These are phyloP conservation scores for Anas platyrhynchos DNA, from an alignment of 2,113 vertebrate genomes.

Conservation along the genomic window DNA sequence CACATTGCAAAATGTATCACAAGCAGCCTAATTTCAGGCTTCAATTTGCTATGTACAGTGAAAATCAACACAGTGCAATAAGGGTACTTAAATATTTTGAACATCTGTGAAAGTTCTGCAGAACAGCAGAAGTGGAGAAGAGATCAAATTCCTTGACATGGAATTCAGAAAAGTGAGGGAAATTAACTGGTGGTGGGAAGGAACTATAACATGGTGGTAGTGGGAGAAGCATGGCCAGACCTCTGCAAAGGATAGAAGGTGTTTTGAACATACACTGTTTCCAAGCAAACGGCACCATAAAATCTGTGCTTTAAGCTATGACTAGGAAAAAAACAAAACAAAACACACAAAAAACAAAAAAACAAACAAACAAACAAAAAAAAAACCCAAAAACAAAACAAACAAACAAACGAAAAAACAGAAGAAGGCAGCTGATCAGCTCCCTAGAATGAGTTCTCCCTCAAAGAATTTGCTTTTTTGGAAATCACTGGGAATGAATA, in stretches of 20 bases:
- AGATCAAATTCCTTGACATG: not conserved
- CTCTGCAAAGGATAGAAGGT: not conserved
- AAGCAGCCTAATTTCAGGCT: not conserved
- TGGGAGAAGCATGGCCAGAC: not conserved
- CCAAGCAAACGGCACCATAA: not conserved
- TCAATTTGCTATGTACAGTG: not conserved
- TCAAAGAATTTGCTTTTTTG: not conserved
- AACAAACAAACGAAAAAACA: not conserved
- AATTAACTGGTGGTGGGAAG: not conserved
- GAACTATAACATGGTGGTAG: not conserved
- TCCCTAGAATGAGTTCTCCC: not conserved
- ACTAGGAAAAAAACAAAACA: not conserved
- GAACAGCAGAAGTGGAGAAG: not conserved
- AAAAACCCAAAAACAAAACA: too few relatives aligned
- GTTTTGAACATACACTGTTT: rapidly evolving
- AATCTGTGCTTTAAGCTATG: not conserved
- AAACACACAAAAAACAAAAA: not conserved
- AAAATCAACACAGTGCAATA: not conserved
- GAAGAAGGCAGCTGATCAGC: not conserved
- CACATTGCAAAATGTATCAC: not conserved
- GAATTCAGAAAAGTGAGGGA: not conserved
- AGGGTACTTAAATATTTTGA: not conserved
- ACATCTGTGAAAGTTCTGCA: not conserved
- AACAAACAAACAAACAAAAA: not conserved
- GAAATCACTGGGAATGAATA: not conserved